Evolutionary conservation across 2,797 vertebrate species (phyloP), one percentile per base, ranked within the genome.

Genomic region (Alauda arvensis): DNA sequence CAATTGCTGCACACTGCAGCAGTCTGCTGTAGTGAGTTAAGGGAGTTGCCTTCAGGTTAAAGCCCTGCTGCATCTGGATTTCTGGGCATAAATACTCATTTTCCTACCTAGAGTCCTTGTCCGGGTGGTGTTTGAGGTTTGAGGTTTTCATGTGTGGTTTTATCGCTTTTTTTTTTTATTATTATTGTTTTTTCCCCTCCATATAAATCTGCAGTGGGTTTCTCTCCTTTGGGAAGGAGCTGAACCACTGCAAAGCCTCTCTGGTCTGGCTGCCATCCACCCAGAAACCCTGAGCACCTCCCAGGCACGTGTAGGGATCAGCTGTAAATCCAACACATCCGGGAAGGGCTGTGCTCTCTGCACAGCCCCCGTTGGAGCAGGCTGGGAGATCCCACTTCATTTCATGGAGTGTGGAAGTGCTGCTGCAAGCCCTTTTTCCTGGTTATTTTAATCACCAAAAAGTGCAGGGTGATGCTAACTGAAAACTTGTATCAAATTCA

Each of bases 211-310:
- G 17, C 43, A 1, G 5, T 28, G 79, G 31, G 23, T 75, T 85
- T 80, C 6, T 46, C 12, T 74, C 61, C 59, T 48, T 51, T 2
- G 59, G 76, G 72, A 75, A 25, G 2, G 40, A 71, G 23, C 37
- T 62, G 66, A 87, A 68, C 21, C 52, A 33, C 79, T 34, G 12
- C 52, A 83, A 70, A 68, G 39, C 70, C 40, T 51, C 57, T 40
- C 84, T 76, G 77, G 67, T 76, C 68, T 90, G 90, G 85, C 83
- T 89, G 39, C 49, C 31, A 26, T 76, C 80, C 71, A 66, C 63
- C 39, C 53, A 51, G 42, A 72, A 85, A 51, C 17, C n/a, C 49
- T 12, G 52, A 52, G 42, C 46, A 77, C 14, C 46, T 85, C 89
- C 69, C 46, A 45, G 76, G 57, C 61, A 37, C 2, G 6, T n/a